phyloP scores from a whole-genome alignment of 2,797 vertebrate genomes.

The Sebastes diploproa region DNA sequence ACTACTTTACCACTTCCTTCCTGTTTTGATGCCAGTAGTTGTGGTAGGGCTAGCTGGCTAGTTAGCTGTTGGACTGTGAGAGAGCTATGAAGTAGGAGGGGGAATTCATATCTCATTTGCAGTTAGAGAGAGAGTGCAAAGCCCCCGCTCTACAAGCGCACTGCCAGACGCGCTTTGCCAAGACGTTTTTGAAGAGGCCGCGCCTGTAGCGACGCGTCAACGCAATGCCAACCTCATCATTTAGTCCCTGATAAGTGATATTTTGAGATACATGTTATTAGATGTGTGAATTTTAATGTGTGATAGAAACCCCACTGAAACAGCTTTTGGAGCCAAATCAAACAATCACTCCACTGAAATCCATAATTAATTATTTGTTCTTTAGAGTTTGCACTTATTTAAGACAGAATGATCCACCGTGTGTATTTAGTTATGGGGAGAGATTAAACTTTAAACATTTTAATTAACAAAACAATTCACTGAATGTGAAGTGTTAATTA shows the following conservation, averaged over 20 bases:
- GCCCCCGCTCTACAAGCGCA: too few relatives aligned
- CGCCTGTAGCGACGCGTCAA: too few relatives aligned
- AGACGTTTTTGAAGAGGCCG: too few relatives aligned
- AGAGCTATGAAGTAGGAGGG: rapidly evolving
- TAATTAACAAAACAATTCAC: conserved; percentile 5
- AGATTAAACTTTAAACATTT: neutral
- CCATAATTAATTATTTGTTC: neutral
- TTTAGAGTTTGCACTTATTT: neutral
- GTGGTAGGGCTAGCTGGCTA: too few relatives aligned
- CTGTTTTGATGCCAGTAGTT: too few relatives aligned
- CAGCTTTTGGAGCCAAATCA: neutral
- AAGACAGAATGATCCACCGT: neutral
- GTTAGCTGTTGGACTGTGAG: too few relatives aligned
- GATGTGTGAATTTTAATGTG: neutral
- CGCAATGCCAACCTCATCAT: neutral
- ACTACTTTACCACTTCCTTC: too few relatives aligned
- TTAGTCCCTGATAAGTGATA: neutral
- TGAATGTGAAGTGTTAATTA: neutral
- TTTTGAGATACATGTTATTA: neutral
- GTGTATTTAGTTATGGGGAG: neutral
- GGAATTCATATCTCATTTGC: too few relatives aligned
- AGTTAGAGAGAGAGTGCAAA: too few relatives aligned
- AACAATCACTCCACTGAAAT: neutral
- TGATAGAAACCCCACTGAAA: neutral
- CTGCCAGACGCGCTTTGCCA: too few relatives aligned